phyloP scores from a whole-genome alignment of 2,797 vertebrate genomes.

The Poecilia velifera region DNA sequence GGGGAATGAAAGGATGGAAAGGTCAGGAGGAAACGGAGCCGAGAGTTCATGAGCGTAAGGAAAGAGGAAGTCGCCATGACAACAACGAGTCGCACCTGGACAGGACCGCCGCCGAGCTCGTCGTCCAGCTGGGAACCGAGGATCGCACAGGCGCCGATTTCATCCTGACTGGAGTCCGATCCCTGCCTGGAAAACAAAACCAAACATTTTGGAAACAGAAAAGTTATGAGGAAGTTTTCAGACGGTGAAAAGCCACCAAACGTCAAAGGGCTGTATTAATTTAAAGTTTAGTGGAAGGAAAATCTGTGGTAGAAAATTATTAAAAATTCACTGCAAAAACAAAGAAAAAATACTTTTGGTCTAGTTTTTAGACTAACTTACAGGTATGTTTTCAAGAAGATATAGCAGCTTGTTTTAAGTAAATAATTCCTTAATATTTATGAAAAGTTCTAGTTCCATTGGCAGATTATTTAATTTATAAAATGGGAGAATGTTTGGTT shows the following conservation, averaged over 20 bases:
- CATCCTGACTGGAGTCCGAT: conserved; percentile 89
- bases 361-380: too few species aligned
- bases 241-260: neutral
- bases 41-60: conserved; percentile 25
- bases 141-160: conserved; percentile 90
- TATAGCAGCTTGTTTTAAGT: too few species aligned
- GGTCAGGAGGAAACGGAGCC: conserved; percentile 34
- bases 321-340: too few species aligned
- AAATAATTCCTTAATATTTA: too few species aligned
- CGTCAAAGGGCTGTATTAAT: neutral
- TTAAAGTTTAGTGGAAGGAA: neutral
- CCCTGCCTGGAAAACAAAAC: conserved; percentile 86
- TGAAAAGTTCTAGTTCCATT: too few species aligned
- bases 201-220: neutral
- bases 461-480: too few species aligned
- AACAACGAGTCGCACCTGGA: conserved; percentile 85
- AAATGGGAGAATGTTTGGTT: too few species aligned
- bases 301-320: neutral
- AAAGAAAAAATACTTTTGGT: too few species aligned
- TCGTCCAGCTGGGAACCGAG: conserved; percentile 91
- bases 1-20: conserved; percentile 39
- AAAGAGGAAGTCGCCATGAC: neutral
- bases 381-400: too few species aligned
- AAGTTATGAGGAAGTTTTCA: neutral
- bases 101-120: conserved; percentile 90